Conservation (phyloP, 37 sponge, comb jelly and placozoan species). For the Diacarnus erythraeanus region DNA sequence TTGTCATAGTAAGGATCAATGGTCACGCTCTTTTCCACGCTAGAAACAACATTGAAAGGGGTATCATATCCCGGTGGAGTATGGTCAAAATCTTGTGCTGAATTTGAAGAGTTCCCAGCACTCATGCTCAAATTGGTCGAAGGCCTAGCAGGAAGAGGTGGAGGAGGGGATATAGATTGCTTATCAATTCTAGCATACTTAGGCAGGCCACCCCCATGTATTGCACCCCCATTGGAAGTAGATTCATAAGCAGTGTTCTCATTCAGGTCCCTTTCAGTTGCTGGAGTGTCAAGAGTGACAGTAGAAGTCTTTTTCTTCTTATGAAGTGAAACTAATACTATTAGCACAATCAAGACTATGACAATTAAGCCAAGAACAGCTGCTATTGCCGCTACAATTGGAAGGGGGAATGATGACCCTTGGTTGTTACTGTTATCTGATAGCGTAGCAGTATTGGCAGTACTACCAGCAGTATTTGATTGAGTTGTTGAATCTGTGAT, state of each 20-base stretch:
- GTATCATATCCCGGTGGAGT: conserved; percentile 29
- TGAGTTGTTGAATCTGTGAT: not conserved
- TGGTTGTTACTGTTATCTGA: not conserved
- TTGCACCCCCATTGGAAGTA: conserved; percentile 11
- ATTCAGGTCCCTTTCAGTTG: not conserved
- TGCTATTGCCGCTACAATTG: conserved; percentile 48
- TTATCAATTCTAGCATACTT: conserved; percentile 35
- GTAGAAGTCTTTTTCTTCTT: conserved; percentile 6
- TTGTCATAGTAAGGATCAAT: conserved; percentile 60
- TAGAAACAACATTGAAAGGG: conserved; percentile 13
- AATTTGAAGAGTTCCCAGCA: conserved; percentile 19
- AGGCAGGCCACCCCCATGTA: not conserved
- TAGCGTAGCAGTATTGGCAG: conserved; percentile 2
- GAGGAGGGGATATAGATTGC: conserved; percentile 27
- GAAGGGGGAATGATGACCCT: not conserved
- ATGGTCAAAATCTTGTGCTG: not conserved
- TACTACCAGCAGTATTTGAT: conserved; percentile 9
- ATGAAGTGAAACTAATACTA: conserved; percentile 23
- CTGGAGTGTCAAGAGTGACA: not conserved
- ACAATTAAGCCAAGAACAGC: conserved; percentile 53
- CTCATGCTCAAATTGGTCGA: conserved; percentile 22
- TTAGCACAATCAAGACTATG: conserved; percentile 35
- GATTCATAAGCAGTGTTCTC: conserved; percentile 38
- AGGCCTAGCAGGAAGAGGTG: conserved; percentile 27
- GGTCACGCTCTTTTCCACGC: conserved; percentile 10